Evolutionary conservation across 2,888 invertebrate genomes (phyloP), one percentile per base, ranked within the genome.

Genomic region (Meteorus colon): DNA sequence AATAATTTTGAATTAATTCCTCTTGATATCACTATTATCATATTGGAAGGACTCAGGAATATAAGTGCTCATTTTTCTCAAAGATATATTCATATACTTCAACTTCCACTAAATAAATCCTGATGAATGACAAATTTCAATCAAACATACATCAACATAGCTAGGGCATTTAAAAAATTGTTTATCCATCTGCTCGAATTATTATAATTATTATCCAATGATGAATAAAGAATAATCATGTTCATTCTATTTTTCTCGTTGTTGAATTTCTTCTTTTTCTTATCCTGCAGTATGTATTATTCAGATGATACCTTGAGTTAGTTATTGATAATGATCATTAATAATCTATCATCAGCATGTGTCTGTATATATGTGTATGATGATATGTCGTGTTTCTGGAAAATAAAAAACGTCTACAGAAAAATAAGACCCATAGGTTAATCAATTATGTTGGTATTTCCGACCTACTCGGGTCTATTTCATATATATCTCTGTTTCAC

Each of bases 361-460:
- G 34, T 60, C 24, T 70, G 45, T 12, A 62, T 62, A 16, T 5
- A 5, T 55, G n/a, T 62, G 14, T 31, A 27, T 62, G 27, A 60
- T 27, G n/a, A n/a, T n/a, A n/a, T n/a, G 14, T 14, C 14, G 29
- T 63, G 16, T 12, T 29, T 31, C 14, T 45, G 27, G 14, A 45
- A 66, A 48, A 67, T 48, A 29, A 48, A 67, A 48, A 67, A 48
- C 16, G 29, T 24, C n/a, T 31, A 66, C 41, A 75, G 51, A 70
- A 66, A 75, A 70, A 34, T 48, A 65, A 73, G 27, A 34, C 34
- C 31, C 14, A 65, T 27, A 67, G 72, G 74, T 78, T 77, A 81
- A 81, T 79, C 77, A 76, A 79, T 81, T 78, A 79, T 79, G 70
- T 59, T 60, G 74, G 69, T 70, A 74, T 79, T 77, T 75, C 75